Percentiles rank a stretch among this genome's conserved stretches.
Conservation (phyloP, 2,888 invertebrate genomes). For the Merodon equestris region DNA sequence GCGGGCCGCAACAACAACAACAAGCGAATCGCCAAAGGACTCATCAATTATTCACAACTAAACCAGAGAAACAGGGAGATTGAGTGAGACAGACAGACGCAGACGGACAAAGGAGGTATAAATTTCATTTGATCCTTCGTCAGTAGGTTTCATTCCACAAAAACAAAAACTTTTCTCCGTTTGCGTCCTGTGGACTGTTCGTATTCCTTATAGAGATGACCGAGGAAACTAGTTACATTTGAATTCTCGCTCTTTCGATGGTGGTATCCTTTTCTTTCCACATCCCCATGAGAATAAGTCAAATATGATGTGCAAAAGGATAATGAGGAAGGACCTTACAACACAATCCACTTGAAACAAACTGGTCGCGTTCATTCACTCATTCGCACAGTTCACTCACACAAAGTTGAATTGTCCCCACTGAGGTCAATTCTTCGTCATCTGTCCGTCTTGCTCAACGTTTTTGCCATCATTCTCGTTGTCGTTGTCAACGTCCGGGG, state of each 20-base stretch:
- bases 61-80: slow-evolving; percentile 20
- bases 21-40: slow-evolving; percentile 59
- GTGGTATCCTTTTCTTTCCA: slow-evolving; percentile 2
- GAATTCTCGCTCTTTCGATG: no score
- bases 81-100: slow-evolving; percentile 12
- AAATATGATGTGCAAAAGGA: slow-evolving; percentile 38
- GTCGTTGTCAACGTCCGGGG: slow-evolving; percentile 17
- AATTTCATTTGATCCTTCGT: slow-evolving; percentile 65
- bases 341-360: slow-evolving; percentile 55
- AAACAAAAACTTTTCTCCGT: slow-evolving; percentile 10
- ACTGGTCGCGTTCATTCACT: slow-evolving; percentile 39
- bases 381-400: background rate
- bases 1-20: slow-evolving; percentile 14
- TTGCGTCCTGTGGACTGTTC: background rate
- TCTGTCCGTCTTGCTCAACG: slow-evolving; percentile 57
- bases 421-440: slow-evolving; percentile 63
- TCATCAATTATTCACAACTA: slow-evolving; percentile 65
- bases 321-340: slow-evolving; percentile 39
- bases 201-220: no score
- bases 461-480: slow-evolving; percentile 10
- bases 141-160: slow-evolving; percentile 52
- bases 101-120: slow-evolving; percentile 42
- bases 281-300: slow-evolving; percentile 23
- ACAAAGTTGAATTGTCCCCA: slow-evolving; percentile 22
- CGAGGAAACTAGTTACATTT: no score